A percentile compares a stretch with the other conserved stretches of the same genome.
These are phyloP conservation scores for Watsonalla binaria DNA, from an alignment of 2,888 invertebrate species.

Conservation along the genomic window DNA sequence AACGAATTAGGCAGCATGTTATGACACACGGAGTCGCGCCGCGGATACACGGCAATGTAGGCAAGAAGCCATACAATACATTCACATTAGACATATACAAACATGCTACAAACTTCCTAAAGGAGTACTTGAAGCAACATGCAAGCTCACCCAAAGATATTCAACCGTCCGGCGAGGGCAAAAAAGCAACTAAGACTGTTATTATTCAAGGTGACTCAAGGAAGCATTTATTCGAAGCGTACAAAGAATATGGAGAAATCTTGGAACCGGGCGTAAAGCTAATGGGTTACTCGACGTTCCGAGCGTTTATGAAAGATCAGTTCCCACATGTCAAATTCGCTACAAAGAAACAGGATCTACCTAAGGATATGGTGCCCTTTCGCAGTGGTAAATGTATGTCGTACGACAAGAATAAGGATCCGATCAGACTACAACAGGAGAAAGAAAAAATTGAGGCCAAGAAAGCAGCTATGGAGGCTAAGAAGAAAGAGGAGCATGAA, in stretches of 20 bases:
- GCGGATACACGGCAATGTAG: slow-evolving; percentile 87
- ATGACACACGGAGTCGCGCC: slow-evolving; percentile 89
- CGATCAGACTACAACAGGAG: slow-evolving; percentile 68
- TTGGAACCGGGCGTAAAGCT: slow-evolving; percentile 84
- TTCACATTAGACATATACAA: slow-evolving; percentile 88
- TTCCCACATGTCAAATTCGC: slow-evolving; percentile 88
- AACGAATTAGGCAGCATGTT: slow-evolving; percentile 86
- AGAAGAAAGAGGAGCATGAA: slow-evolving; percentile 71
- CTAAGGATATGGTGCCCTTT: slow-evolving; percentile 72
- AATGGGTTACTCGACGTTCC: slow-evolving; percentile 89
- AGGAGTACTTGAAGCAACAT: slow-evolving; percentile 84
- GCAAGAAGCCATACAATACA: slow-evolving; percentile 89
- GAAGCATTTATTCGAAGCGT: slow-evolving; percentile 86
- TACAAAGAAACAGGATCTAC: slow-evolving; percentile 74
- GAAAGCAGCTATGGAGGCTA: slow-evolving; percentile 71
- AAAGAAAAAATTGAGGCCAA: slow-evolving; percentile 73
- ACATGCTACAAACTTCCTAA: slow-evolving; percentile 86
- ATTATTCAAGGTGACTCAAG: slow-evolving; percentile 77
- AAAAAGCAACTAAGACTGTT: slow-evolving; percentile 71
- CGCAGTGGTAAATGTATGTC: slow-evolving; percentile 77
- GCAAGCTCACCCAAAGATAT: slow-evolving; percentile 76
- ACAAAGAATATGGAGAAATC: slow-evolving; percentile 85
- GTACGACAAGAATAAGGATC: slow-evolving; percentile 75
- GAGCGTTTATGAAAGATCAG: slow-evolving; percentile 89
- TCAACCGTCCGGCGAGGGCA: slow-evolving; percentile 67